Conservation (phyloP, 2,113 vertebrate species). For the Parus major region DNA sequence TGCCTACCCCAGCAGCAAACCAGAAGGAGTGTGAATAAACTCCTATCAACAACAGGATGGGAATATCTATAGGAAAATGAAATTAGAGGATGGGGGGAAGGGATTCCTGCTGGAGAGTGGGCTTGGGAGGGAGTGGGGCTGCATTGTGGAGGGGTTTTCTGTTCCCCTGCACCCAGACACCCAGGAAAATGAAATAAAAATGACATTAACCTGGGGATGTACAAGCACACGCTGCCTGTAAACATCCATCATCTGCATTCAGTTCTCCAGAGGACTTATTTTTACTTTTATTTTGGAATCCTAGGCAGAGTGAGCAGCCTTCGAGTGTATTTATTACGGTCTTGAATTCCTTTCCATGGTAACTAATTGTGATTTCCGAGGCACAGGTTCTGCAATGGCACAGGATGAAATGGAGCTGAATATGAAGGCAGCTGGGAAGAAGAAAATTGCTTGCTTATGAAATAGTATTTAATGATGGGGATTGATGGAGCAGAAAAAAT, state of each 20-base stretch:
- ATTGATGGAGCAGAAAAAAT: neutral
- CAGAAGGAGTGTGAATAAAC: neutral
- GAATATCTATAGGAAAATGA: neutral
- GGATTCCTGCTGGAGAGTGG: fast-evolving
- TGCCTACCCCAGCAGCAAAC: neutral
- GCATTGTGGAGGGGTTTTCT: neutral
- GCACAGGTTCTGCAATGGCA: neutral
- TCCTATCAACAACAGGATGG: neutral
- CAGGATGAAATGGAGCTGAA: constrained; percentile 29
- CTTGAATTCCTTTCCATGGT: constrained; percentile 47
- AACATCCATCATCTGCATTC: neutral
- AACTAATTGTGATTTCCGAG: constrained; percentile 57
- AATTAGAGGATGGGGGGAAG: fast-evolving
- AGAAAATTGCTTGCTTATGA: constrained; percentile 38
- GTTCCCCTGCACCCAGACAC: neutral
- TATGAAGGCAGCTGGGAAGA: constrained; percentile 41
- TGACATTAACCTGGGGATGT: too few species aligned
- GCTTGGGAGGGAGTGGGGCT: neutral
- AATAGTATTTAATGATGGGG: constrained; percentile 22
- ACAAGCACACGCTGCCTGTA: neutral
- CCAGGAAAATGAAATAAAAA: neutral
- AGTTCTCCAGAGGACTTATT: neutral
- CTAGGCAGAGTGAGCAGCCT: neutral
- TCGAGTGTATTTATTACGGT: neutral
- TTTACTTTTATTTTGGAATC: neutral